Conservation (phyloP, 1,140 invertebrate genomes). For the Bombus consobrinus region DNA sequence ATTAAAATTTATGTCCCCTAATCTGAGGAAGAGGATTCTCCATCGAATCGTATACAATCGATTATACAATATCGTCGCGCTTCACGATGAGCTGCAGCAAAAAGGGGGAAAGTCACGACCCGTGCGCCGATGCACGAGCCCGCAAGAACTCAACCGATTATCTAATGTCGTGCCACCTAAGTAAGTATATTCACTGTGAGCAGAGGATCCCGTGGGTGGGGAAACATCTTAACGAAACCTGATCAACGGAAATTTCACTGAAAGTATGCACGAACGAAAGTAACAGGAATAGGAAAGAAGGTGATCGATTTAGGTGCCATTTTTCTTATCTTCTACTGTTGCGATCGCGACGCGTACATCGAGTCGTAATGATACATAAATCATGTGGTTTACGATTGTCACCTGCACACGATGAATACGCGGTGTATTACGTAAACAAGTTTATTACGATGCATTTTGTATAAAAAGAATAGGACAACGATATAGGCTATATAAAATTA, state of each 20-base stretch:
- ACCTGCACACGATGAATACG: not conserved
- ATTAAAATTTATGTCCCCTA: slow-evolving; percentile 8
- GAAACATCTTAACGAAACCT: slow-evolving; percentile 36
- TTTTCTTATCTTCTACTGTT: not conserved
- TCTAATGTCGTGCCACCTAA: slow-evolving; percentile 50
- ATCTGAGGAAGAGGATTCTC: slow-evolving; percentile 18
- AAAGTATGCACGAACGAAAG: slow-evolving; percentile 17
- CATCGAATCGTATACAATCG: slow-evolving; percentile 53
- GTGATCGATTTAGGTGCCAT: not conserved
- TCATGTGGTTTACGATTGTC: not conserved
- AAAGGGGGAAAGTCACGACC: slow-evolving; percentile 61
- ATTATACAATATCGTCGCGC: slow-evolving; percentile 65
- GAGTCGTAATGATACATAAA: not conserved
- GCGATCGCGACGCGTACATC: not conserved
- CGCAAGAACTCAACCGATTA: slow-evolving; percentile 44
- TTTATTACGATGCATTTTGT: not conserved
- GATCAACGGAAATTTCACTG: slow-evolving; percentile 42
- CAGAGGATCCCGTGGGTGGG: not conserved
- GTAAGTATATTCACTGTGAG: slow-evolving; percentile 16
- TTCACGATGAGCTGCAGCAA: slow-evolving; percentile 26
- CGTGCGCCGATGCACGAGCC: slow-evolving; percentile 27
- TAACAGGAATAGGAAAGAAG: not conserved
- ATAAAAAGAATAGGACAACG: not conserved
- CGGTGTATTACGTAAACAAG: not conserved
- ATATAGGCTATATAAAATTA: too few species aligned